Evolutionary conservation across 2,888 invertebrate species (phyloP), one percentile per base, ranked within the genome.

Genomic region (Meliscaeva auricollis): DNA sequence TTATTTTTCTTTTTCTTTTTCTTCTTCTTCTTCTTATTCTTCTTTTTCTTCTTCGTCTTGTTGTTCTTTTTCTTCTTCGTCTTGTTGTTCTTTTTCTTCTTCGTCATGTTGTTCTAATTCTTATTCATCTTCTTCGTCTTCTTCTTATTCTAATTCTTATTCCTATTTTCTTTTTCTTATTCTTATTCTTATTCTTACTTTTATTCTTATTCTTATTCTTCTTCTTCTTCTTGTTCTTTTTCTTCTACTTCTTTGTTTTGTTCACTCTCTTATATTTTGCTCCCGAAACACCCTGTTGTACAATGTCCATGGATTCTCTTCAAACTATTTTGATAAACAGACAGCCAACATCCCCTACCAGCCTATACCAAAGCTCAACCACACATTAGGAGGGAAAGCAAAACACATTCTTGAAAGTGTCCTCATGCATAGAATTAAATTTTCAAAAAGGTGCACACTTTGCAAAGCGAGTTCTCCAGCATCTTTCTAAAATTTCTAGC

Each of bases 381-480:
- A 64, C 60, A 60, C 68, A 69, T 81, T 64, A 20, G 13, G 50
- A 70, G 13, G 50, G 66, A 64, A 15, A 64, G 48, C 62, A 48
- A 72, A 76, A 70, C 48, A 64, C 64, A 76, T 70, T 38, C 64
- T 58, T 60, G 66, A 52, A 52, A 66, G 48, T 77, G 77, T 78
- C 73, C 72, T 82, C 78, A 73, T 82, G 82, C 73, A 78, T 56
- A 83, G 69, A 74, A 78, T 78, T 83, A 68, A 73, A 83, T 78
- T 81, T 73, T 83, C 26, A n/a, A 69, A 64, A 74, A 70, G 56
- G 54, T 77, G 72, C 11, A 77, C 66, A 66, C 72, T 58, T 58
- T 70, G 70, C 64, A 70, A 70, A 72, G 66, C 66, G 32, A 46
- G 46, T 32, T 30, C 56, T 46, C 32, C 17, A 46, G 60, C 38